Conservation (phyloP, 2,113 vertebrate genomes). For the Brachyhypopomus gauderio region DNA sequence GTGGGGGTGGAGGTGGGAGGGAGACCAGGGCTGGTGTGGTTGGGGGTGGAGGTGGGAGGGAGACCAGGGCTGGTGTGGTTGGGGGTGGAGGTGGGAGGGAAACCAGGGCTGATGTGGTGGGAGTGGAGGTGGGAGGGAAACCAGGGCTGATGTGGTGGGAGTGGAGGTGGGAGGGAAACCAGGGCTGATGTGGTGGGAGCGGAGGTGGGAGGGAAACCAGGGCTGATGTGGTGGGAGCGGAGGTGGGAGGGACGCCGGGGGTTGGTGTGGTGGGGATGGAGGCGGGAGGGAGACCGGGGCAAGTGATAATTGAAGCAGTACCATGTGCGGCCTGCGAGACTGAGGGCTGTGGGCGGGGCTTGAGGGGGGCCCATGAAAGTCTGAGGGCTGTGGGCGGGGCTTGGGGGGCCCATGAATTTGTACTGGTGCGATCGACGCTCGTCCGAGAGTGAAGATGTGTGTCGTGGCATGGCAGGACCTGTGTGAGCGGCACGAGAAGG, state of each 20-base stretch:
- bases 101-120: too few relatives aligned
- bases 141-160: not conserved
- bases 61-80: not conserved
- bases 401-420: not conserved
- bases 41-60: not conserved
- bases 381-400: too few relatives aligned
- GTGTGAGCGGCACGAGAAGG: slow-evolving; percentile 94
- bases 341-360: too few relatives aligned
- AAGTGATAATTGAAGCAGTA: too few relatives aligned
- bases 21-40: not conserved
- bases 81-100: too few relatives aligned
- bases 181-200: too few relatives aligned
- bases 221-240: too few relatives aligned
- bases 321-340: too few relatives aligned
- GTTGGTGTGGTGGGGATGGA: too few relatives aligned
- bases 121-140: not conserved
- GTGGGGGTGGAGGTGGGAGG: not conserved
- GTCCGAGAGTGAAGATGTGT: not conserved
- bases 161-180: not conserved
- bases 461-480: slow-evolving; percentile 79
- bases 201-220: too few relatives aligned
- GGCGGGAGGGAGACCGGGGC: too few relatives aligned
- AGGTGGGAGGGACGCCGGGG: not conserved
- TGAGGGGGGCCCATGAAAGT: not conserved
- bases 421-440: not conserved